Evolutionary conservation across 1,140 invertebrate species (phyloP).

Genomic region (Muscidifurax raptorellus): DNA sequence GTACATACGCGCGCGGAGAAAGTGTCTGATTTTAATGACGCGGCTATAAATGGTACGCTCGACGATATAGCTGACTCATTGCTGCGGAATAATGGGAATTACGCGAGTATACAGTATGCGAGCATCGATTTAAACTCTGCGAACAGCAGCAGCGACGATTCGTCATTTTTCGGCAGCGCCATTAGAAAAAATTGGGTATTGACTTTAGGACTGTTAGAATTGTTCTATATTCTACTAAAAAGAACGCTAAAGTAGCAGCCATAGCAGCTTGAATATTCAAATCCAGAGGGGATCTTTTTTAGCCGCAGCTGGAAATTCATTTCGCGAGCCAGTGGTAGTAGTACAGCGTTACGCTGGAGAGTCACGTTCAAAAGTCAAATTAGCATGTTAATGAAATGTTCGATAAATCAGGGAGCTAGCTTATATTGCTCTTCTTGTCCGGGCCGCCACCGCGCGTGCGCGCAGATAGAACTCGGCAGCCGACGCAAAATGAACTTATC

Average conservation of each 20-base stretch:
- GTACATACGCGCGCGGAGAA: neutral
- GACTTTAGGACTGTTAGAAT: too few relatives aligned
- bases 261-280: slow-evolving; percentile 20
- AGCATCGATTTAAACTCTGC: slow-evolving; percentile 42
- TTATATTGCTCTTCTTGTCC: slow-evolving; percentile 58
- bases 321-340: neutral
- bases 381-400: slow-evolving; percentile 67
- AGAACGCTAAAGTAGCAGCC: neutral
- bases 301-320: slow-evolving; percentile 39
- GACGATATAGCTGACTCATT: slow-evolving; percentile 60
- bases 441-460: slow-evolving; percentile 36
- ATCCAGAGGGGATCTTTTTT: neutral
- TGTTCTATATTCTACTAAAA: neutral
- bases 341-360: neutral
- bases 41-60: slow-evolving; percentile 63
- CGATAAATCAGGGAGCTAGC: slow-evolving; percentile 64
- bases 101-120: slow-evolving; percentile 22
- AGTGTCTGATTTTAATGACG: slow-evolving; percentile 69
- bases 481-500: slow-evolving; percentile 67
- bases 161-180: slow-evolving; percentile 32
- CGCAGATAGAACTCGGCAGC: neutral
- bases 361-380: slow-evolving; percentile 60
- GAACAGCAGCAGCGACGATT: slow-evolving; percentile 13
- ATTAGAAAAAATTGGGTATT: slow-evolving; percentile 41
- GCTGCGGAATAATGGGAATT: slow-evolving; percentile 46